Evolutionary conservation across 92 coral and sea anemone genomes (phyloP).

Genomic region (Epizoanthus scotinus): DNA sequence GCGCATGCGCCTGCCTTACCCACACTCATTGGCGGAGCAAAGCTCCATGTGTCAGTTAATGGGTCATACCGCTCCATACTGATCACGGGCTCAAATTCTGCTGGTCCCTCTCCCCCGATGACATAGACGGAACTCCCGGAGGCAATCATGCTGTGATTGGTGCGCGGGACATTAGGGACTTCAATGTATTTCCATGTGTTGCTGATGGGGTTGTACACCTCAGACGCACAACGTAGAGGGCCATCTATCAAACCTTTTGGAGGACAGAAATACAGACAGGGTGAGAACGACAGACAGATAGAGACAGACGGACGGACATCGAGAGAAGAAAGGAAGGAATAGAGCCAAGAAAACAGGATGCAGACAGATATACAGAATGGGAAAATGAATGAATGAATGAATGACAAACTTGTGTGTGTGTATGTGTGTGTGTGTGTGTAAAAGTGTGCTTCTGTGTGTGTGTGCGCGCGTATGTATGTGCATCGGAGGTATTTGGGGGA

Average conservation of each 20-base stretch:
- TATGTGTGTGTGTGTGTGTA: not conserved
- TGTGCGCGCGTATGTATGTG: not conserved
- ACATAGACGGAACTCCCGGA: conserved; percentile 74
- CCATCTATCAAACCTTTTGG: conserved; percentile 57
- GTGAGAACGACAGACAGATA: not conserved
- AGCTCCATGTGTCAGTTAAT: conserved; percentile 73
- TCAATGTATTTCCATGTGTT: conserved; percentile 70
- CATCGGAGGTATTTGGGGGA: no score
- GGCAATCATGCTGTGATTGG: conserved; percentile 70
- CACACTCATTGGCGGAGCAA: conserved; percentile 79
- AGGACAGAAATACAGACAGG: not conserved
- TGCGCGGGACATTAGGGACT: conserved; percentile 60
- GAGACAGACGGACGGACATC: not conserved
- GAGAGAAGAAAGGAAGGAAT: no score
- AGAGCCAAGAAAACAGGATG: no score
- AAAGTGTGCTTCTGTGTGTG: not conserved
- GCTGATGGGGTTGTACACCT: conserved; percentile 81
- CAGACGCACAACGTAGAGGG: conserved; percentile 72
- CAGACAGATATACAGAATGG: no score
- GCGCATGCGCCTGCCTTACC: conserved; percentile 88
- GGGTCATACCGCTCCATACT: conserved; percentile 93
- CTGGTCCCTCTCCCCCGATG: conserved; percentile 86
- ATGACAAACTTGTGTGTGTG: not conserved
- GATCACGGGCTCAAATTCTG: conserved; percentile 75
- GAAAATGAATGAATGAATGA: no score